Conservation (phyloP, 2,113 vertebrate genomes). For the Equus przewalskii region DNA sequence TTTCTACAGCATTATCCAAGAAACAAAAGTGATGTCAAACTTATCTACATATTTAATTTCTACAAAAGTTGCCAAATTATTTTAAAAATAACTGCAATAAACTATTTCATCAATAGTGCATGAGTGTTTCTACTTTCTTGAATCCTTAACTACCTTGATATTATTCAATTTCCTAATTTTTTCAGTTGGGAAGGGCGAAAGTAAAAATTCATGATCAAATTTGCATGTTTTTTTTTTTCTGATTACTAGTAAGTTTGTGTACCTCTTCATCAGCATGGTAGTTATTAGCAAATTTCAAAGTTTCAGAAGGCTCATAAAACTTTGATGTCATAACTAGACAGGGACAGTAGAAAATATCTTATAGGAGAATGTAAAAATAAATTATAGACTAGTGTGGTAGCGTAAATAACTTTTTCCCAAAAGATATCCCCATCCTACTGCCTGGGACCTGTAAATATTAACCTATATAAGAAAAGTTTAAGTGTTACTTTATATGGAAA, state of each 20-base stretch:
- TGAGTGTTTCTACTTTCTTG: neutral
- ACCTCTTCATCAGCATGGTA: neutral
- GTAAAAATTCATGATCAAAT: neutral
- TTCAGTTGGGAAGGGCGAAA: neutral
- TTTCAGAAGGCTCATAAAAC: neutral
- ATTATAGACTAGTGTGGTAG: neutral
- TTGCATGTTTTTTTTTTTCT: neutral
- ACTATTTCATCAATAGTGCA: neutral
- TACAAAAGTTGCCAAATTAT: neutral
- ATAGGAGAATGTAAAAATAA: neutral
- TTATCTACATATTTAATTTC: neutral
- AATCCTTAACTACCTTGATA: neutral
- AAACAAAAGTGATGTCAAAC: neutral
- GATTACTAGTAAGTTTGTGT: neutral
- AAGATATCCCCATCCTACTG: neutral
- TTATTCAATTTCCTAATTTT: neutral
- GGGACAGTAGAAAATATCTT: neutral
- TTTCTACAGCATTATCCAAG: neutral
- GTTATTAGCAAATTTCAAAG: neutral
- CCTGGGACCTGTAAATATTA: neutral
- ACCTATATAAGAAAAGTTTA: no score
- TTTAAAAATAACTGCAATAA: neutral
- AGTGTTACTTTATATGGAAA: neutral
- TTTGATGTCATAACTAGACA: neutral
- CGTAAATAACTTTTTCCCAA: neutral